Evolutionary conservation across 2,113 vertebrate species (phyloP).

Genomic region (Phycodurus eques): DNA sequence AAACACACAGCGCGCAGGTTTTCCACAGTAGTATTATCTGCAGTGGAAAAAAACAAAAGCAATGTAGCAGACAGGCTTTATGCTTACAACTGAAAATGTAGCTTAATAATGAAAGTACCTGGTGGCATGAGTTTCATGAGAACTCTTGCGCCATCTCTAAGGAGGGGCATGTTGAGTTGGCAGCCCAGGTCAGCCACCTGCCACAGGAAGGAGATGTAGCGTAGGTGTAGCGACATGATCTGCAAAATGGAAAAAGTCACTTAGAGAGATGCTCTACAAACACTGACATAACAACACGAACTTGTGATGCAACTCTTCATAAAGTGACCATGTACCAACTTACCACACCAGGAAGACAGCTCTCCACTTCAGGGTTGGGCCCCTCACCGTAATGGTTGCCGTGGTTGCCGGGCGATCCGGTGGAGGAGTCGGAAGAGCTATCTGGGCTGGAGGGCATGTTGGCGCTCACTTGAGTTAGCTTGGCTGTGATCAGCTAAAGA

Average conservation of each 20-base stretch:
- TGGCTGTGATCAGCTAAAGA: constrained; percentile 92
- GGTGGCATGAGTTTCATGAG: constrained; percentile 99
- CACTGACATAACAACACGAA: background rate
- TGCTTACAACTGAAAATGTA: background rate
- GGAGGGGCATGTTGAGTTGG: constrained; percentile 94
- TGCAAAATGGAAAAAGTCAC: constrained; percentile 58
- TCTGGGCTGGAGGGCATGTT: constrained; percentile 99
- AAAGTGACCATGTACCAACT: constrained; percentile 36
- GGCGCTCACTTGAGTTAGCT: constrained; percentile 98
- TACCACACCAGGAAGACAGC: constrained; percentile 98
- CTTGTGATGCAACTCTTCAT: background rate
- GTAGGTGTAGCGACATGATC: constrained; percentile 98
- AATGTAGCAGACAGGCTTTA: background rate
- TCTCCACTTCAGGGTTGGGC: constrained; percentile 97
- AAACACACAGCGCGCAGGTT: constrained; percentile 95
- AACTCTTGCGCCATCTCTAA: constrained; percentile 93
- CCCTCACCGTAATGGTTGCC: constrained; percentile 98
- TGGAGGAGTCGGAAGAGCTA: constrained; percentile 98
- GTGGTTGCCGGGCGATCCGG: constrained; percentile 97
- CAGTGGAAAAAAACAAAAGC: constrained; percentile 25
- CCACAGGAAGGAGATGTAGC: constrained; percentile 99
- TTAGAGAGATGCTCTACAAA: background rate
- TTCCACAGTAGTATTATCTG: constrained; percentile 96
- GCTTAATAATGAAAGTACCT: constrained; percentile 70
- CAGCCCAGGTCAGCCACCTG: constrained; percentile 98